phyloP scores from a whole-genome alignment of 1,140 invertebrate genomes.

The Diachasmimorpha longicaudata region DNA sequence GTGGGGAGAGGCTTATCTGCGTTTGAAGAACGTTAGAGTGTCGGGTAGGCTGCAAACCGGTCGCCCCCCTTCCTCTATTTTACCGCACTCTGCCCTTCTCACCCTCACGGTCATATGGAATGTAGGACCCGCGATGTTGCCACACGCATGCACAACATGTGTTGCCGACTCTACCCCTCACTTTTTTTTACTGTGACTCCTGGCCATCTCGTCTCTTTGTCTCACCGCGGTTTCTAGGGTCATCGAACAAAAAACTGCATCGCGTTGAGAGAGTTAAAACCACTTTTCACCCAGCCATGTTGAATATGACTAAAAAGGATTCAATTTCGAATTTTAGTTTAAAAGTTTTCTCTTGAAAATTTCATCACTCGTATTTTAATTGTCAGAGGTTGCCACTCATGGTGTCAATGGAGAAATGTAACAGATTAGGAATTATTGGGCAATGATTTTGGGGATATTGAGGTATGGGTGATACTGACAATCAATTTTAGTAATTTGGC shows the following conservation, averaged over 20 bases:
- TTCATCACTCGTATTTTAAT: no score
- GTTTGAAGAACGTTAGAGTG: constrained; percentile 27
- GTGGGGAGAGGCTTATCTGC: constrained; percentile 25
- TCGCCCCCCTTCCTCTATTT: constrained; percentile 6
- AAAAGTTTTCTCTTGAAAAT: no score
- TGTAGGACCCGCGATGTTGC: constrained; percentile 32
- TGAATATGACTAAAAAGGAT: no score
- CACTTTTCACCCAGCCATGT: neutral
- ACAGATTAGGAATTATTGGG: no score
- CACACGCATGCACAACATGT: constrained; percentile 32
- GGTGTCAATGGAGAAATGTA: no score
- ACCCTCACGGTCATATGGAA: constrained; percentile 22
- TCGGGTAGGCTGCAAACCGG: constrained; percentile 29
- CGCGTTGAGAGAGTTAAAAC: neutral
- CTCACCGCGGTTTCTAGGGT: neutral
- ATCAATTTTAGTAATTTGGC: no score
- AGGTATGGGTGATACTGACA: no score
- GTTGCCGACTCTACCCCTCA: constrained; percentile 13
- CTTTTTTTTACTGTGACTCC: constrained; percentile 5
- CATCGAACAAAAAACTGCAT: neutral
- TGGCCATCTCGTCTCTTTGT: neutral
- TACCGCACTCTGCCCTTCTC: neutral
- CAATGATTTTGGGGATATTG: no score
- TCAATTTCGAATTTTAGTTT: no score
- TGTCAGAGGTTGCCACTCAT: no score